Conservation (phyloP, 2,888 invertebrate species). For the Thymelicus acteon region DNA sequence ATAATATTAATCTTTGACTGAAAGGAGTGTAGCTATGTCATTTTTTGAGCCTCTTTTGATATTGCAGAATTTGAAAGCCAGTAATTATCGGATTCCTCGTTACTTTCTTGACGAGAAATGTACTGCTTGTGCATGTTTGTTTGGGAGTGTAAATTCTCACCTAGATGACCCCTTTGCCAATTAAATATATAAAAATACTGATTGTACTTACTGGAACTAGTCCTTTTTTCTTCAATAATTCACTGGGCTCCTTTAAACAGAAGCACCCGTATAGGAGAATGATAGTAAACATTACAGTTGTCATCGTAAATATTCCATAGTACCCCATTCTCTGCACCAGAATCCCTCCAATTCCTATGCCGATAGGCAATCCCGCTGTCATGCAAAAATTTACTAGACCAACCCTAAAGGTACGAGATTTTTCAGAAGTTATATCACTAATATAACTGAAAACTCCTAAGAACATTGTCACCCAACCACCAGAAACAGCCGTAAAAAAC, state of each 20-base stretch:
- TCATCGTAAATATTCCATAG: slow-evolving; percentile 75
- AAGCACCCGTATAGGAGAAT: slow-evolving; percentile 89
- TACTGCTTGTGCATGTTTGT: too few species aligned
- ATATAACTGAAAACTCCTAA: slow-evolving; percentile 86
- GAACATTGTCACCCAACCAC: slow-evolving; percentile 85
- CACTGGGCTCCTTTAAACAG: slow-evolving; percentile 87
- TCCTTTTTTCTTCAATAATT: slow-evolving; percentile 64
- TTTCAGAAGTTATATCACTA: slow-evolving; percentile 84
- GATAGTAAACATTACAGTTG: slow-evolving; percentile 74
- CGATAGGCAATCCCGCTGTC: slow-evolving; percentile 84
- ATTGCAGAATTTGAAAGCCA: too few species aligned
- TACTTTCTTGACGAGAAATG: too few species aligned
- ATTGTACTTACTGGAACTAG: slow-evolving; percentile 64
- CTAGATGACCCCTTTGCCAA: too few species aligned
- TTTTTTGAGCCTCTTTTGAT: too few species aligned
- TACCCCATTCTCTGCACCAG: slow-evolving; percentile 73
- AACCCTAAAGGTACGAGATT: slow-evolving; percentile 85
- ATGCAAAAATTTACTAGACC: slow-evolving; percentile 86
- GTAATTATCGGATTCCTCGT: too few species aligned
- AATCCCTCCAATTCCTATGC: slow-evolving; percentile 82
- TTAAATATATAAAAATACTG: background rate
- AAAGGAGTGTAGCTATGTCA: too few species aligned
- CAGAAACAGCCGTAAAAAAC: slow-evolving; percentile 79
- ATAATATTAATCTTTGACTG: too few species aligned
- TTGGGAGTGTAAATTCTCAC: too few species aligned